A percentile compares a stretch with the other conserved stretches of the same genome.
Evolutionary conservation across 1,140 invertebrate species (phyloP).

Genomic region (Pissodes strobi): DNA sequence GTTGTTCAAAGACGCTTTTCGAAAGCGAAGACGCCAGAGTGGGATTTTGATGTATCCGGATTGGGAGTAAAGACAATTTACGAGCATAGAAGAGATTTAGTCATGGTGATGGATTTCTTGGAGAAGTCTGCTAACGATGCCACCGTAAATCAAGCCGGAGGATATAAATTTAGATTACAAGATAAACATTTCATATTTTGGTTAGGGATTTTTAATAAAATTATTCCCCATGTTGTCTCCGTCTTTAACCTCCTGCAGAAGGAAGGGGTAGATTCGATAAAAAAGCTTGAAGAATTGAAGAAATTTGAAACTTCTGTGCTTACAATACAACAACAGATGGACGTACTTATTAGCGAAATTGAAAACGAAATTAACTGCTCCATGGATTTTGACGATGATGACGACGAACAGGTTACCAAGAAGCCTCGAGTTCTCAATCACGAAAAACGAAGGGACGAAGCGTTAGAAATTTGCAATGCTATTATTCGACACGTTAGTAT

Average conservation of each 20-base stretch:
- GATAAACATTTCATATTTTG: slow-evolving; percentile 34
- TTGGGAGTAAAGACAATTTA: slow-evolving; percentile 27
- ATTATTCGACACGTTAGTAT: slow-evolving; percentile 27
- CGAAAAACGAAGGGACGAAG: slow-evolving; percentile 21
- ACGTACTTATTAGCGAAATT: slow-evolving; percentile 16
- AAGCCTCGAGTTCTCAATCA: slow-evolving; percentile 16
- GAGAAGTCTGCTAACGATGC: slow-evolving; percentile 21
- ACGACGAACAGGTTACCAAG: background rate
- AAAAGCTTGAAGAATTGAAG: slow-evolving; percentile 17
- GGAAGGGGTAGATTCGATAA: slow-evolving; percentile 17
- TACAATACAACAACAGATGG: slow-evolving; percentile 21
- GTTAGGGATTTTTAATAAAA: slow-evolving; percentile 32
- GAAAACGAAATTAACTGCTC: slow-evolving; percentile 18
- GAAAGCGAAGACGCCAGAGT: slow-evolving; percentile 1
- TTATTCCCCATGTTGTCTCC: slow-evolving; percentile 33
- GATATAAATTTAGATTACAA: slow-evolving; percentile 24
- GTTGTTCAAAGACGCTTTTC: slow-evolving; percentile 31
- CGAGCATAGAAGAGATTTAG: slow-evolving; percentile 19
- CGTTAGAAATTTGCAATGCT: slow-evolving; percentile 34
- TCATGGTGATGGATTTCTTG: slow-evolving; percentile 25
- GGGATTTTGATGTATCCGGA: slow-evolving; percentile 15
- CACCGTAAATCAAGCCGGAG: slow-evolving; percentile 27
- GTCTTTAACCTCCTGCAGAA: slow-evolving; percentile 32
- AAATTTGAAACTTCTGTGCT: slow-evolving; percentile 16
- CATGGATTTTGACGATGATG: slow-evolving; percentile 11